These are phyloP conservation scores for Nanorana parkeri DNA, from an alignment of 2,113 vertebrate genomes.

Conservation along the genomic window DNA sequence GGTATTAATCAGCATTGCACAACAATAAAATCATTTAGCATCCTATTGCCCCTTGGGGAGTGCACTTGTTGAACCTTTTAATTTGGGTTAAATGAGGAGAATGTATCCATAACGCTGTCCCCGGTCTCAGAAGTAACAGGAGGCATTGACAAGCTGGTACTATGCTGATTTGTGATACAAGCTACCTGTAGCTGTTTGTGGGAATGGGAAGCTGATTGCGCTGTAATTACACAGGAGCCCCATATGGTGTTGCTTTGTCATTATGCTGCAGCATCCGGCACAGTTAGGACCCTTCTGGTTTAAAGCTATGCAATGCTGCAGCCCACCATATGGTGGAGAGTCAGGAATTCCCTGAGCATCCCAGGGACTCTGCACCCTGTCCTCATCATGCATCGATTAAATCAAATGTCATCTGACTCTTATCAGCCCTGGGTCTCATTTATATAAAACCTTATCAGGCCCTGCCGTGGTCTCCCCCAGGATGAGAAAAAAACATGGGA, in stretches of 20 bases:
- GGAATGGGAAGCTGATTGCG: slow-evolving; percentile 32
- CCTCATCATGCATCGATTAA: slow-evolving; percentile 62
- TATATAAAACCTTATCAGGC: slow-evolving; percentile 66
- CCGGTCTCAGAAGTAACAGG: slow-evolving; percentile 1
- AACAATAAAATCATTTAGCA: background rate
- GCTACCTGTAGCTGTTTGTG: slow-evolving; percentile 46
- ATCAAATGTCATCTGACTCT: slow-evolving; percentile 72
- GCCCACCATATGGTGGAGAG: slow-evolving; percentile 62
- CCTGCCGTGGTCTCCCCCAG: slow-evolving; percentile 60
- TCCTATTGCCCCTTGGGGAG: slow-evolving; percentile 22
- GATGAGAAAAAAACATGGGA: slow-evolving; percentile 72
- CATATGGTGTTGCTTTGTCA: slow-evolving; percentile 31
- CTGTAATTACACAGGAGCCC: slow-evolving; percentile 28
- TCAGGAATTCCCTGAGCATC: slow-evolving; percentile 61
- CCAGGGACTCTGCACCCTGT: slow-evolving; percentile 50
- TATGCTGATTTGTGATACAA: slow-evolving; percentile 30
- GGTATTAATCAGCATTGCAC: slow-evolving; percentile 19
- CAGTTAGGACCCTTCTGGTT: slow-evolving; percentile 26
- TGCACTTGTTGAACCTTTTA: slow-evolving; percentile 7
- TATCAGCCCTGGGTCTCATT: slow-evolving; percentile 69
- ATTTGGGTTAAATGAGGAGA: slow-evolving; percentile 14
- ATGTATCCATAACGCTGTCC: background rate
- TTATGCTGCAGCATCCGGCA: background rate
- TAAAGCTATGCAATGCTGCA: slow-evolving; percentile 31
- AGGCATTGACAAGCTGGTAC: background rate